Base-by-base conservation (phyloP, 2,113 vertebrate genomes). In the Lathamus discolor region DNA sequence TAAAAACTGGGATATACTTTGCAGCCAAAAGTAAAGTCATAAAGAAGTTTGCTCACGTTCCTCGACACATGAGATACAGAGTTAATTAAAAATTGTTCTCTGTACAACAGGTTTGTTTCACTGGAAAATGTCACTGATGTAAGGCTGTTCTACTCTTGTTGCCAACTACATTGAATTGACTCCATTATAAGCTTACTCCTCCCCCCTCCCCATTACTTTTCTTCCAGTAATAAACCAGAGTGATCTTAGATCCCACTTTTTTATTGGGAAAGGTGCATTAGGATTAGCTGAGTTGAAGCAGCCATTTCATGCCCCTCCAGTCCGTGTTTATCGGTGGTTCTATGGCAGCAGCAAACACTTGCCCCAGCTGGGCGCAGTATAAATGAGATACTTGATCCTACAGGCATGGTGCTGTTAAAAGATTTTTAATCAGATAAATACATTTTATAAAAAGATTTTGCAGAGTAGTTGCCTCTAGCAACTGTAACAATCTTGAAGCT, bases 21-120 rank as follows among this genome's bases (percentile, higher is more conserved):
- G 90, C 95, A 97, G 95, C 93, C 41, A 72, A 91, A 96, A 54
- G 97, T 83, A 96, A 96, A 97, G 95, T 95, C 97, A 97, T 96
- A 92, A 96, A 97, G 98, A 97, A 97, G 97, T 97, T 97, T 95
- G 97, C 95, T 98, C 97, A 97, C 97, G 96, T 97, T 98, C 97
- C 91, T 95, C 20, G 23, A 97, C 96, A 96, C 97, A 97, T 94
- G 98, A 98, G 98, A 97, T 95, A 96, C 31, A 97, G 92, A 94
- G 97, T 97, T 98, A 98, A 98, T 98, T 97, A 98, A 97, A 98
- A 97, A 97, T 96, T 96, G 96, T 97, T 96, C 96, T 97, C 92
- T 83, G 96, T 94, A 96, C 93, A 67, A 95, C 96, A 97, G 97
- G 96, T 95, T 98, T 97, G 90, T 78, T 92, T 97, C 96, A 96